Base-by-base conservation (phyloP, 2,797 vertebrate species). In the Hemitrygon akajei region DNA sequence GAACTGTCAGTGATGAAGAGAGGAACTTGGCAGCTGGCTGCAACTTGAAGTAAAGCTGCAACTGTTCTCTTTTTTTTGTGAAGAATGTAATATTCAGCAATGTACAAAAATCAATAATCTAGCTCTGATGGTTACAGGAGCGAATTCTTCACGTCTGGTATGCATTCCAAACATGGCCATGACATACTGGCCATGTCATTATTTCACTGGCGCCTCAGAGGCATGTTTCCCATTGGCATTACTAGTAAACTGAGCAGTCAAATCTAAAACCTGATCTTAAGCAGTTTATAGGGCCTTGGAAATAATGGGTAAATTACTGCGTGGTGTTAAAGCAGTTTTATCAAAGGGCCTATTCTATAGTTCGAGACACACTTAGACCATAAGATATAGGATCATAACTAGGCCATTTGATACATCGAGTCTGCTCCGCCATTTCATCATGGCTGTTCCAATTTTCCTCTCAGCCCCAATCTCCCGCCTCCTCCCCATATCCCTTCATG, bases 81-180 rank as follows among this genome's bases (percentile, higher is more conserved):
- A 76, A 75, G 91, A 93, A 93, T 93, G 91, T 76, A 76, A 76
- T 75, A 93, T 93, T 93, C 91, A 93, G 71, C 91, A 93, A 76
- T 93, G 91, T 93, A 56, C 91, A 93, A 93, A 76, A 93, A 93
- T 93, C 91, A 93, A 93, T 93, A 93, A 93, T 73, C 40, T 76
- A 75, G 91, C 91, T 75, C 37, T 76, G 91, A 58, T 75, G 73
- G 71, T 93, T 93, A 71, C 91, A 93, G 91, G 37, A 93, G 69
- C 71, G 76, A 93, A 93, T 93, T 76, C 86, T 93, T 93, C 75
- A 40, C 47, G 91, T 93, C 91, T 93, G 91, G 91, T 76, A 75
- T 14, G 37, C 71, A 93, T 76, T 76, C 91, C 91, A 76, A 93
- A 76, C 91, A 93, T 75, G 71, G 71, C 69, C 73, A 56, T 25